Percentiles rank a stretch among this genome's conserved stretches.
phyloP scores from a whole-genome alignment of 2,888 invertebrate species.

The Ditylenchus weischeri region DNA sequence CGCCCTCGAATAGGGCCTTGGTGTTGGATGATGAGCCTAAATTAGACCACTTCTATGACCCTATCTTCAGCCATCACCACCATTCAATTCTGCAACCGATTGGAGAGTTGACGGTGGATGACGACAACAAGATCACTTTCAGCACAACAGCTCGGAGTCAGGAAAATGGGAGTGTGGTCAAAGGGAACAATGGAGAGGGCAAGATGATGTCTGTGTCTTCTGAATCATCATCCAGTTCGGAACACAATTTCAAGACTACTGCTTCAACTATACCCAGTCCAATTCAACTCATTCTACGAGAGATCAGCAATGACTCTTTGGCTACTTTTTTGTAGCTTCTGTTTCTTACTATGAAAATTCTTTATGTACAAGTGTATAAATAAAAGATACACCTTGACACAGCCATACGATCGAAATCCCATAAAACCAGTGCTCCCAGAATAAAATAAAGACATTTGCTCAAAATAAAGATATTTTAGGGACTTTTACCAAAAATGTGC shows the following conservation, averaged over 20 bases:
- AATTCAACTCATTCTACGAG: conserved; percentile 35
- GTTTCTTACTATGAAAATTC: too few relatives aligned
- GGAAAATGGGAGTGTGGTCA: not conserved
- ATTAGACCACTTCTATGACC: not conserved
- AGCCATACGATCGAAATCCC: too few relatives aligned
- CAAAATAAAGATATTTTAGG: too few relatives aligned
- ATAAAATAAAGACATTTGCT: too few relatives aligned
- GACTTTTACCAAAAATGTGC: too few relatives aligned
- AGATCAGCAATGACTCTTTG: conserved; percentile 37
- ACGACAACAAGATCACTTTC: too few relatives aligned
- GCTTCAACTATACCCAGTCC: conserved; percentile 12
- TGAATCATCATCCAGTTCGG: not conserved
- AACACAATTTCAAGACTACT: conserved; percentile 10
- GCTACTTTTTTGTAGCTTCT: conserved; percentile 34
- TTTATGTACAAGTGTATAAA: too few relatives aligned
- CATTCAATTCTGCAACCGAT: conserved; percentile 6
- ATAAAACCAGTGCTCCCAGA: too few relatives aligned
- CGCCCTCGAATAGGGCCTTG: conserved; percentile 2
- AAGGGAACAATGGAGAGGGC: not conserved
- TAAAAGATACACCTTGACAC: too few relatives aligned
- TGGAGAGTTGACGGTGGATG: too few relatives aligned
- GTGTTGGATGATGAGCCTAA: too few relatives aligned
- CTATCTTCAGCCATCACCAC: conserved; percentile 21
- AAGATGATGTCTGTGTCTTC: not conserved
- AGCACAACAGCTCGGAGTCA: not conserved